These are phyloP conservation scores for Sebastes nivosus DNA, from an alignment of 2,797 vertebrate species.

Conservation along the genomic window DNA sequence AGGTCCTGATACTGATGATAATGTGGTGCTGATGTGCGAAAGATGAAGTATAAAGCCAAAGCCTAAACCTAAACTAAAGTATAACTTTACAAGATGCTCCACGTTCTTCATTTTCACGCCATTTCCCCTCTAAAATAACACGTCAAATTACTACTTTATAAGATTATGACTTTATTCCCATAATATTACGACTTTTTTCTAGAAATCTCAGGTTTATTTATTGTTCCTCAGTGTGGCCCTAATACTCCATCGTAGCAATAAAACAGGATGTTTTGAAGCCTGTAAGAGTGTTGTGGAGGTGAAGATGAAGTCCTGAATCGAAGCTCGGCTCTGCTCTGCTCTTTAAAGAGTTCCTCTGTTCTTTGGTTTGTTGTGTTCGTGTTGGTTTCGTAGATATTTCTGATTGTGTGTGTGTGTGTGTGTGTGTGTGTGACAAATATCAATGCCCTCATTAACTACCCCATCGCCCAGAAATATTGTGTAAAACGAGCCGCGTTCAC, in stretches of 20 bases:
- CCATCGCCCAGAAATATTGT: background rate
- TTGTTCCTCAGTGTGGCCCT: too few relatives aligned
- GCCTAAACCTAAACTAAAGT: too few relatives aligned
- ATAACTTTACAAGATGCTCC: too few relatives aligned
- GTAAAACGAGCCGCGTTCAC: background rate
- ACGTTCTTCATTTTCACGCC: too few relatives aligned
- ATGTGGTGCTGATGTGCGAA: too few relatives aligned
- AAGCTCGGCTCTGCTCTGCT: background rate
- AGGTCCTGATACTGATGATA: too few relatives aligned
- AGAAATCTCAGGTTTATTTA: too few relatives aligned
- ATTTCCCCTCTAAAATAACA: too few relatives aligned
- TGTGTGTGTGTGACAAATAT: background rate
- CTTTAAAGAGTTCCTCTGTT: constrained; percentile 26
- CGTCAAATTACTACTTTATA: too few relatives aligned
- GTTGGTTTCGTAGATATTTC: background rate
- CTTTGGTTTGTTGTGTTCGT: constrained; percentile 38
- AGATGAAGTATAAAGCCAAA: too few relatives aligned
- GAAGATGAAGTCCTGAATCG: background rate
- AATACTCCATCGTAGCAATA: background rate
- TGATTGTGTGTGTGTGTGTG: background rate
- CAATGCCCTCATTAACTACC: background rate
- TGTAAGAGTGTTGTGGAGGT: background rate
- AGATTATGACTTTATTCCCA: too few relatives aligned
- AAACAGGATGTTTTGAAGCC: background rate
- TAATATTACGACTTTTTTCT: too few relatives aligned